These are phyloP conservation scores for Canis aureus DNA, from an alignment of 2,113 vertebrate species.

Conservation along the genomic window DNA sequence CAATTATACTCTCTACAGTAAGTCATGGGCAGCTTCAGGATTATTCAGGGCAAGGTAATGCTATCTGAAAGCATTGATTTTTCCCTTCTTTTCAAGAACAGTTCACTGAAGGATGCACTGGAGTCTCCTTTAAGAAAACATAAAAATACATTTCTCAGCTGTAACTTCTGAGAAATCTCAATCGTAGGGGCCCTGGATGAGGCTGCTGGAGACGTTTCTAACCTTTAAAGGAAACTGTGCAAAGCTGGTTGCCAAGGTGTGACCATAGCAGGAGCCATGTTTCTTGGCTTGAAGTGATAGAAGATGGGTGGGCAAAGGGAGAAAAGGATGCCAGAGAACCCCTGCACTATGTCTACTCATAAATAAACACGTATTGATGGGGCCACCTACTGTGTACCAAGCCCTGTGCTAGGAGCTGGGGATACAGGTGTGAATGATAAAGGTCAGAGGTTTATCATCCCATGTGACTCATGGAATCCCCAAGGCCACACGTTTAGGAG, in stretches of 20 bases:
- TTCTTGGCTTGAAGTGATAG: neutral
- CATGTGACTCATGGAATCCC: neutral
- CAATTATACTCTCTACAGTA: constrained; percentile 79
- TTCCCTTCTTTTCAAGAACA: constrained; percentile 51
- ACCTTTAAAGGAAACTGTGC: constrained; percentile 31
- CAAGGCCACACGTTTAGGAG: neutral
- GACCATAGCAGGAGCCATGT: neutral
- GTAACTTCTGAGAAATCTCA: constrained; percentile 64
- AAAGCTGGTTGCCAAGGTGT: neutral
- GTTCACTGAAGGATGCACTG: constrained; percentile 63
- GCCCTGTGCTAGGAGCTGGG: neutral
- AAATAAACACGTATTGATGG: neutral
- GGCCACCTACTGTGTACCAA: neutral
- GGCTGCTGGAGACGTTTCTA: constrained; percentile 40
- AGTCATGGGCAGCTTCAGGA: constrained; percentile 76
- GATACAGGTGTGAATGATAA: neutral
- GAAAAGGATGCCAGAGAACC: neutral
- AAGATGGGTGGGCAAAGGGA: neutral
- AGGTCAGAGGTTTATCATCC: neutral
- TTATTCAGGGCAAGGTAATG: constrained; percentile 75
- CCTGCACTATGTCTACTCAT: neutral
- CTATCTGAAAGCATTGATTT: constrained; percentile 80
- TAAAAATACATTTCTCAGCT: constrained; percentile 75
- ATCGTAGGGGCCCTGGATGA: neutral
- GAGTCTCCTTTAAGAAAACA: constrained; percentile 39